These are phyloP conservation scores for Seriola quinqueradiata DNA, from an alignment of 2,113 vertebrate species.

Conservation along the genomic window DNA sequence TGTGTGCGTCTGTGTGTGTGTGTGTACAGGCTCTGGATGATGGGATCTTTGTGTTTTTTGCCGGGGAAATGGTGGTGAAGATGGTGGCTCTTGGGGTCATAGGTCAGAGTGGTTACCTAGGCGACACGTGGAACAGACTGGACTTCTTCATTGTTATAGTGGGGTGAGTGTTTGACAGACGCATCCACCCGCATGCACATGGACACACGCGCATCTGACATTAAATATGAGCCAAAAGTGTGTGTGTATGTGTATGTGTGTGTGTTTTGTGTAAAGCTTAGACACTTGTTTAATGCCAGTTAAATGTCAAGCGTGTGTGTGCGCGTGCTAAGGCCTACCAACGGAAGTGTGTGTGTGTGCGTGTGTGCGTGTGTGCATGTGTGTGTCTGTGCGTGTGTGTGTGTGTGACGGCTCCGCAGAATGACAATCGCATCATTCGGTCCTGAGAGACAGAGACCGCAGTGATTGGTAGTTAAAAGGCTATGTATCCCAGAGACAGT, in stretches of 20 bases:
- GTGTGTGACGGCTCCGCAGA: slow-evolving; percentile 55
- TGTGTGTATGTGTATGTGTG: slow-evolving; percentile 62
- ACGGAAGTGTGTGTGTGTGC: slow-evolving; percentile 28
- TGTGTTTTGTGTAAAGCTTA: slow-evolving; percentile 75
- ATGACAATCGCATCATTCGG: slow-evolving; percentile 72
- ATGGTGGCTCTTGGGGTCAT: slow-evolving; percentile 98
- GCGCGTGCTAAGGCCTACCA: slow-evolving; percentile 24
- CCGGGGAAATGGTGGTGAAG: slow-evolving; percentile 98
- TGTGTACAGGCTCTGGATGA: slow-evolving; percentile 75
- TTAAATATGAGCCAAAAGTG: slow-evolving; percentile 80
- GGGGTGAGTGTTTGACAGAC: slow-evolving; percentile 86
- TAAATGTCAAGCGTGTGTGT: slow-evolving; percentile 85
- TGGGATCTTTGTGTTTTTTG: slow-evolving; percentile 90
- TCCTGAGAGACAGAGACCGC: slow-evolving; percentile 69
- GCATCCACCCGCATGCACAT: slow-evolving; percentile 27
- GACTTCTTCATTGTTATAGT: slow-evolving; percentile 99
- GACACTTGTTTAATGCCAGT: slow-evolving; percentile 86
- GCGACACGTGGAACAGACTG: slow-evolving; percentile 98
- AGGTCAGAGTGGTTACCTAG: slow-evolving; percentile 96
- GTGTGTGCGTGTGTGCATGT: slow-evolving; percentile 28
- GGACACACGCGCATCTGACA: slow-evolving; percentile 66
- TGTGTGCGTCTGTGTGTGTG: slow-evolving; percentile 21
- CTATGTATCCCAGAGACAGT: slow-evolving; percentile 53
- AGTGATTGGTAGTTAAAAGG: slow-evolving; percentile 74
- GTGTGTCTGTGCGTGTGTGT: slow-evolving; percentile 28